Percentiles rank a stretch among this genome's conserved stretches.
phyloP scores from a whole-genome alignment of 2,888 invertebrate species.

The Rhimphoctona megacephalus region DNA sequence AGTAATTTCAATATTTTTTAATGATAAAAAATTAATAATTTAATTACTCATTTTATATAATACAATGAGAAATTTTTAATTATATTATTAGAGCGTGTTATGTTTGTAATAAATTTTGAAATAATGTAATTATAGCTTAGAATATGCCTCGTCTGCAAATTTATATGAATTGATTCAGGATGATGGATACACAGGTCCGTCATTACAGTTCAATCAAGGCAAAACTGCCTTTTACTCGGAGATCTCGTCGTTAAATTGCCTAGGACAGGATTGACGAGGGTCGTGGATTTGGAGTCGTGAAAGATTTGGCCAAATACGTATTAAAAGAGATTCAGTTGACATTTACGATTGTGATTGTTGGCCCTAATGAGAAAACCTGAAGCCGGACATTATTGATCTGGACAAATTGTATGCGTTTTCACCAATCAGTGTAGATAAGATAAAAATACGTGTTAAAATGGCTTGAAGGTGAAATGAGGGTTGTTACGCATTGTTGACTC shows the following conservation, averaged over 20 bases:
- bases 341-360: background rate
- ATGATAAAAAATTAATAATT: background rate
- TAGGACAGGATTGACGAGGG: conserved; percentile 8
- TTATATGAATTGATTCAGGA: background rate
- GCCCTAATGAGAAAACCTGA: background rate
- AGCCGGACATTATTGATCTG: background rate
- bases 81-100: background rate
- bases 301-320: background rate
- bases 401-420: background rate
- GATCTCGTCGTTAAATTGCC: background rate
- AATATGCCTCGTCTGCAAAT: background rate
- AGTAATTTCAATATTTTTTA: background rate
- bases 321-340: background rate
- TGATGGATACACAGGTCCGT: background rate
- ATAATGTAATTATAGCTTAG: background rate
- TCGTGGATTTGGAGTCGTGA: background rate
- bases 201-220: background rate
- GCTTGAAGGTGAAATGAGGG: background rate
- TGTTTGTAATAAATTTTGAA: background rate
- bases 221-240: background rate
- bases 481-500: no score
- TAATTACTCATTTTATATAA: no score
- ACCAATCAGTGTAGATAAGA: background rate
- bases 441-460: background rate
- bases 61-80: background rate